Evolutionary conservation across 1,140 invertebrate species (phyloP), one percentile per base, ranked within the genome.

Genomic region (Luehdorfia chinensis): DNA sequence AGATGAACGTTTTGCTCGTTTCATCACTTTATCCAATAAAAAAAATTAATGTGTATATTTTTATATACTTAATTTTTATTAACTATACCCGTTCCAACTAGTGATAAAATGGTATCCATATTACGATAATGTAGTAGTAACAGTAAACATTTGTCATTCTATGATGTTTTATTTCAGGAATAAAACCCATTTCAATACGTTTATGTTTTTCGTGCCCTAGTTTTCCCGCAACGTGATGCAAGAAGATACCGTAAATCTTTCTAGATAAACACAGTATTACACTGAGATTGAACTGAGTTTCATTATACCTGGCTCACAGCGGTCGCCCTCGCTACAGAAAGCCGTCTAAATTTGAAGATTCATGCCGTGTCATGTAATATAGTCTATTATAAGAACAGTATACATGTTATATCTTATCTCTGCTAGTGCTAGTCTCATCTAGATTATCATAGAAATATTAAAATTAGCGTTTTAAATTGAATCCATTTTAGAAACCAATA

Each of bases 251-350:
- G 59, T 71, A 62, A 67, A 71, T 68, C 74, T 62, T 58, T 56
- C 25, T 50, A 71, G 62, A 66, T 75, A 76, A 77, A 74, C 70
- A 64, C 66, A 58, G 65, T 72, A 75, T 78, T 78, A 81, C 76
- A 76, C 63, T 69, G 64, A 55, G 55, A 68, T 68, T 70, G 63
- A 67, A 76, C 56, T 60, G 49, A 55, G 56, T 60, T 66, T 65
- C 64, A 72, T 75, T 75, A 68, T 75, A 64, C 63, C 59, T 61
- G 56, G 43, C 39, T 58, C 54, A 50, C 49, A 59, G 52, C 48
- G 45, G 41, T 53, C 51, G 55, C 49, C 49, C 50, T 48, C 51
- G 57, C 55, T 49, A 56, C 53, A 69, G 28, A 31, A 11, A 63
- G 64, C 62, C 55, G 57, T 64, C 53, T 71, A 71, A 78, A 75